Conservation (phyloP, 30 jellyfish, hydroid and myxozoan genomes). For the Mastigias papua region DNA sequence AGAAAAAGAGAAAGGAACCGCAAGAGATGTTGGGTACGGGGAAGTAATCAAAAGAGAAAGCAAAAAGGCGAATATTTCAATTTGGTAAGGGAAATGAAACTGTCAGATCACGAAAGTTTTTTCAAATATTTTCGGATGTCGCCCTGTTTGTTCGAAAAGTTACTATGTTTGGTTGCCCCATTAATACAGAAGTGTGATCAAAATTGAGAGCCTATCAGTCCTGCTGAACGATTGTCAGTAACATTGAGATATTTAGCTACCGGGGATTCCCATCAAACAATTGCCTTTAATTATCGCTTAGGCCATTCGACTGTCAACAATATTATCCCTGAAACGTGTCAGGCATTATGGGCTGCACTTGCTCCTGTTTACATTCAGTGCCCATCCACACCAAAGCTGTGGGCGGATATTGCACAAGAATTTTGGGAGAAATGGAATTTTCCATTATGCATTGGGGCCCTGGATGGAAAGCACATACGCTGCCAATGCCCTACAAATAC, state of each 20-base stretch:
- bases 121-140: constrained; percentile 47
- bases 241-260: too few species aligned
- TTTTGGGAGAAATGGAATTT: constrained; percentile 51
- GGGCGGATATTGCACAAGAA: constrained; percentile 56
- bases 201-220: constrained; percentile 7
- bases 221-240: constrained; percentile 43
- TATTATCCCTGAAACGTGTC: constrained; percentile 47
- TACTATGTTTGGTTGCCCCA: constrained; percentile 8
- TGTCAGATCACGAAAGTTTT: constrained; percentile 50
- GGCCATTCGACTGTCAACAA: too few species aligned
- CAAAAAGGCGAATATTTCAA: constrained; percentile 45
- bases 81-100: too few species aligned
- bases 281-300: constrained; percentile 33
- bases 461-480: not conserved
- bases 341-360: constrained; percentile 17
- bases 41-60: constrained; percentile 36
- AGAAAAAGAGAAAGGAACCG: constrained; percentile 19
- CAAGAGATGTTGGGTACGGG: constrained; percentile 55
- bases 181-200: constrained; percentile 8
- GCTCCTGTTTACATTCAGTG: constrained; percentile 30
- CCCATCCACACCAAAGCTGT: constrained; percentile 47
- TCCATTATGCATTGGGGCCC: constrained; percentile 52
- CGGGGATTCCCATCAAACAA: constrained; percentile 51
- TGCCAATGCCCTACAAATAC: not conserved
- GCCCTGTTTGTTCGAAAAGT: not conserved